Conservation (phyloP, 2,797 vertebrate species). For the Pyrocephalus nanus region DNA sequence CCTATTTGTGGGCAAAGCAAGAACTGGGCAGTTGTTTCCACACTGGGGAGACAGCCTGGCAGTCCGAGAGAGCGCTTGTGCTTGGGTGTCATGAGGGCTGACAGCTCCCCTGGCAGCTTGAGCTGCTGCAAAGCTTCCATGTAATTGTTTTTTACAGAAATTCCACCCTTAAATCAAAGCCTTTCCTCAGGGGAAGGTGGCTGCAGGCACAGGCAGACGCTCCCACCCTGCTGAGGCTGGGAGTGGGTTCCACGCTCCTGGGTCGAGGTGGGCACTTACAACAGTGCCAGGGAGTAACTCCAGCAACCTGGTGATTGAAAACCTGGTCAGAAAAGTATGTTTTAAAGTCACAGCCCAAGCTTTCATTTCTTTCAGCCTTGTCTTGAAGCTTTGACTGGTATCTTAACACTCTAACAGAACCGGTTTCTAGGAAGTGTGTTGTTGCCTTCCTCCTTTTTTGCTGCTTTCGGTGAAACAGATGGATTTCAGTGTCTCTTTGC, state of each 20-base stretch:
- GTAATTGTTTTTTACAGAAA: background rate
- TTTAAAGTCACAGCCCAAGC: background rate
- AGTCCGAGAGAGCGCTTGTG: background rate
- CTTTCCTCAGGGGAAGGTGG: background rate
- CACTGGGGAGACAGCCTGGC: background rate
- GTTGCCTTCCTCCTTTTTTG: background rate
- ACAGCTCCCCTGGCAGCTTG: background rate
- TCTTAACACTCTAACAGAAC: background rate
- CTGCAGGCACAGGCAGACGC: background rate
- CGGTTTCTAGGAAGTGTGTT: background rate
- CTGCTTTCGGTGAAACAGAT: slow-evolving; percentile 27
- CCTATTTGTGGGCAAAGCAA: background rate
- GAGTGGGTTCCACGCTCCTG: accelerated
- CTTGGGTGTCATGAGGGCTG: background rate
- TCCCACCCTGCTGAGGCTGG: background rate
- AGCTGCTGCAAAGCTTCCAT: background rate
- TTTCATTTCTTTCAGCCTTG: background rate
- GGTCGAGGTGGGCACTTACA: background rate
- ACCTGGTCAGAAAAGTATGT: background rate
- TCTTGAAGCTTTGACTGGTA: background rate
- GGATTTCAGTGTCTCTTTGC: slow-evolving; percentile 5
- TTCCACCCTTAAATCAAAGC: background rate
- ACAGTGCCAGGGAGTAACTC: background rate
- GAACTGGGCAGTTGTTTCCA: background rate
- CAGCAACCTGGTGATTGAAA: background rate